These are phyloP conservation scores for Eristalis intricaria DNA, from an alignment of 2,888 invertebrate species.

Conservation along the genomic window DNA sequence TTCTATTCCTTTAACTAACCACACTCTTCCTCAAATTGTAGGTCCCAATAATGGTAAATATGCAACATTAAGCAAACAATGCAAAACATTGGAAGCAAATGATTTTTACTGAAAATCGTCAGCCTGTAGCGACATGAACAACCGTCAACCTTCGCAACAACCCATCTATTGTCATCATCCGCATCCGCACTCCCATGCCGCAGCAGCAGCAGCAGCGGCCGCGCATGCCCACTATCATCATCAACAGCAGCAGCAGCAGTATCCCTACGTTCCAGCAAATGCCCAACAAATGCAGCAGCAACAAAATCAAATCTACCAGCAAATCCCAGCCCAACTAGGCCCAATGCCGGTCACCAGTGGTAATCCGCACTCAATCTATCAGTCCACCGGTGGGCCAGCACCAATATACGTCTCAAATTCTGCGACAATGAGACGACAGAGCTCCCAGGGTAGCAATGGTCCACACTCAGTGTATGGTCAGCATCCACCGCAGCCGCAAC, in stretches of 20 bases:
- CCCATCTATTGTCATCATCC: conserved; percentile 82
- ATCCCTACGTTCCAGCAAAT: conserved; percentile 79
- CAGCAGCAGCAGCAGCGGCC: conserved; percentile 82
- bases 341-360: conserved; percentile 77
- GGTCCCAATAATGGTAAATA: conserved; percentile 93
- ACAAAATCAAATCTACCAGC: conserved; percentile 80
- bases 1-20: background rate
- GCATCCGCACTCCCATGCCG: conserved; percentile 80
- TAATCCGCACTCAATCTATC: conserved; percentile 80
- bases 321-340: conserved; percentile 79
- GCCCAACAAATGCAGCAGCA: conserved; percentile 78
- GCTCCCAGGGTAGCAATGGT: conserved; percentile 76
- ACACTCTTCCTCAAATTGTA: conserved; percentile 73
- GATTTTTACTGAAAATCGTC: conserved; percentile 96
- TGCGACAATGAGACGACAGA: conserved; percentile 80
- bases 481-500: conserved; percentile 77
- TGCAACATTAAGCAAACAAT: conserved; percentile 97
- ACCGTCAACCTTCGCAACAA: conserved; percentile 78
- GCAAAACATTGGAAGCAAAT: conserved; percentile 95
- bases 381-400: conserved; percentile 77
- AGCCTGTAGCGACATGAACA: conserved; percentile 81
- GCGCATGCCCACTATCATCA: conserved; percentile 82
- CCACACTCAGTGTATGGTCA: conserved; percentile 64
- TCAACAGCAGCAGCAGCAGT: conserved; percentile 78
- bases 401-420: conserved; percentile 78